Evolutionary conservation across 92 coral and sea anemone species (phyloP).

Genomic region (Metridium senile): DNA sequence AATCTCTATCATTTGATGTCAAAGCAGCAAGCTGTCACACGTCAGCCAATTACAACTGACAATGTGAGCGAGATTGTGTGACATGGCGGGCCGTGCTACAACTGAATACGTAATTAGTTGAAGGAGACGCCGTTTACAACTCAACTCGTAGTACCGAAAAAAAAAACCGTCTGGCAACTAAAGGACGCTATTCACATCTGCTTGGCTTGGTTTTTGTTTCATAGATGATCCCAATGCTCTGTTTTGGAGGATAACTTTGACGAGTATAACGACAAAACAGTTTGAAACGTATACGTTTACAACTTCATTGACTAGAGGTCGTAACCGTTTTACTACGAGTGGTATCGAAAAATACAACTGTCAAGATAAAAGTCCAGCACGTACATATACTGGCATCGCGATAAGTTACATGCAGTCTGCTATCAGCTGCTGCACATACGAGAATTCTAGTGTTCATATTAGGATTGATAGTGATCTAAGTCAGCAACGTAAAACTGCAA

Average conservation of each 20-base stretch:
- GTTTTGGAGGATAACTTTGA: neutral
- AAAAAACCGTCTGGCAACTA: neutral
- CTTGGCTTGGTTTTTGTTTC: neutral
- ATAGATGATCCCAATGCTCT: neutral
- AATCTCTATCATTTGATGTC: slow-evolving; percentile 8
- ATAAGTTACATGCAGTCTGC: neutral
- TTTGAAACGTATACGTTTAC: neutral
- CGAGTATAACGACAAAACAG: neutral
- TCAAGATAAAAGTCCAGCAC: slow-evolving; percentile 12
- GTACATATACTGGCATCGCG: neutral
- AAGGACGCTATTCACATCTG: neutral
- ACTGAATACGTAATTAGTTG: slow-evolving; percentile 13
- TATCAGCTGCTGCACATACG: neutral
- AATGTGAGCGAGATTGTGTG: slow-evolving; percentile 75
- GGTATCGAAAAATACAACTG: neutral
- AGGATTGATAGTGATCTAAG: neutral
- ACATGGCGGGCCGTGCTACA: slow-evolving; percentile 51
- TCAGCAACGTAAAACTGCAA: too few species aligned
- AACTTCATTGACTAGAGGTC: slow-evolving; percentile 21
- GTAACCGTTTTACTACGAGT: slow-evolving; percentile 10
- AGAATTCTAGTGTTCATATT: neutral
- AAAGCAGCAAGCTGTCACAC: slow-evolving; percentile 28
- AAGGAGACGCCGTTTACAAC: slow-evolving; percentile 8
- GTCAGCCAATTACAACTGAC: slow-evolving; percentile 22
- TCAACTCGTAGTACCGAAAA: neutral